Conservation (phyloP, 2,113 vertebrate genomes). For the Ploceus nigricollis region DNA sequence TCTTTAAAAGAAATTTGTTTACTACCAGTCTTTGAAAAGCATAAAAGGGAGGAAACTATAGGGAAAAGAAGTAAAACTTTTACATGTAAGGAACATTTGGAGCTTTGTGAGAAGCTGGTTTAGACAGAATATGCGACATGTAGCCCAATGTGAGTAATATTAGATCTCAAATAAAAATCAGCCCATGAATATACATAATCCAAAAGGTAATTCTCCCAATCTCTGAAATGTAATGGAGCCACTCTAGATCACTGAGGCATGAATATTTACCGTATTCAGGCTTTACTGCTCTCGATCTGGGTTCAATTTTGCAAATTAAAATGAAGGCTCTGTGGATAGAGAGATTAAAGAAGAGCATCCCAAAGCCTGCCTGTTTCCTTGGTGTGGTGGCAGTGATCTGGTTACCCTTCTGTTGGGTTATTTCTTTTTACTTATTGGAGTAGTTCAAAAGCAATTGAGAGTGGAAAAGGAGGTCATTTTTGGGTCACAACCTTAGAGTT, state of each 20-base stretch:
- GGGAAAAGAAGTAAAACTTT: conserved; percentile 70
- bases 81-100: conserved; percentile 50
- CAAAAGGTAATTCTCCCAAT: conserved; percentile 82
- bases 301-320: conserved; percentile 88
- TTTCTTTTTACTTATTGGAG: conserved; percentile 61
- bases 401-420: conserved; percentile 65
- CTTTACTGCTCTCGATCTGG: conserved; percentile 81
- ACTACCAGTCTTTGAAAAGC: conserved; percentile 62
- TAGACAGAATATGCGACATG: conserved; percentile 68
- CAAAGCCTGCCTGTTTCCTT: conserved; percentile 68
- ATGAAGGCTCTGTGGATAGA: conserved; percentile 78
- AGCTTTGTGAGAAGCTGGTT: conserved; percentile 74
- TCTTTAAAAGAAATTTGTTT: conserved; percentile 63
- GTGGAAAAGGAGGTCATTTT: conserved; percentile 39
- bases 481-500: conserved; percentile 58
- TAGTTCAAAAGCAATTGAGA: conserved; percentile 64
- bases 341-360: conserved; percentile 79
- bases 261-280: conserved; percentile 81
- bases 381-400: conserved; percentile 66
- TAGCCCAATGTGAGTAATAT: conserved; percentile 69
- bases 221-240: conserved; percentile 79
- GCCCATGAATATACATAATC: conserved; percentile 82
- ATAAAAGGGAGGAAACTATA: conserved; percentile 54
- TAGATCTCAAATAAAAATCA: conserved; percentile 82
- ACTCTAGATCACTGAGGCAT: conserved; percentile 79